Conservation (phyloP, 2,888 invertebrate genomes). For the Seira sanloemensis region DNA sequence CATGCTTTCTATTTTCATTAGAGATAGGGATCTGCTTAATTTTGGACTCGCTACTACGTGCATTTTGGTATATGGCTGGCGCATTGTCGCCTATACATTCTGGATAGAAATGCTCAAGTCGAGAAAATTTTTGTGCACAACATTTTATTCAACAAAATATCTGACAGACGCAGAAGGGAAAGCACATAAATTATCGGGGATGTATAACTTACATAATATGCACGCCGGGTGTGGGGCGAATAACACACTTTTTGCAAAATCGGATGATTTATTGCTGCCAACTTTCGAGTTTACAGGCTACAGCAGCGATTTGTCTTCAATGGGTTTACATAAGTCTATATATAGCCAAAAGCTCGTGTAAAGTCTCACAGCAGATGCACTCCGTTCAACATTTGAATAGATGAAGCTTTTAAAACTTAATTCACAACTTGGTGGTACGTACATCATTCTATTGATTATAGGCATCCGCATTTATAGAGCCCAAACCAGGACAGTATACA, state of each 20-base stretch:
- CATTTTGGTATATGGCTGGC: background rate
- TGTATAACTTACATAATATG: slow-evolving; percentile 58
- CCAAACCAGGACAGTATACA: no score
- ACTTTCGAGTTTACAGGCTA: slow-evolving; percentile 51
- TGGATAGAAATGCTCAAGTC: background rate
- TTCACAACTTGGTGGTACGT: background rate
- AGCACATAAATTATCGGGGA: slow-evolving; percentile 61
- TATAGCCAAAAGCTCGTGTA: background rate
- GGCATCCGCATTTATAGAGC: background rate
- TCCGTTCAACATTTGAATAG: slow-evolving; percentile 15
- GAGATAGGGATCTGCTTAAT: background rate
- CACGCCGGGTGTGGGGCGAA: slow-evolving; percentile 14
- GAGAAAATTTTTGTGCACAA: slow-evolving; percentile 24
- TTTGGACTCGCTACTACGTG: background rate
- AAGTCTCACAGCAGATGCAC: background rate
- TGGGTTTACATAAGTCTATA: background rate
- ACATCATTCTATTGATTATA: background rate
- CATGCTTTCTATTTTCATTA: background rate
- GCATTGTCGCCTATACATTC: background rate
- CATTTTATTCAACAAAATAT: slow-evolving; percentile 57
- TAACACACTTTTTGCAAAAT: slow-evolving; percentile 55
- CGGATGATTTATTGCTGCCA: slow-evolving; percentile 60
- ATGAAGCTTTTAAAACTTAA: slow-evolving; percentile 9
- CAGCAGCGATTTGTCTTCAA: slow-evolving; percentile 52
- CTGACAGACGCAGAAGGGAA: slow-evolving; percentile 55